A percentile compares a stretch with the other conserved stretches of the same genome.
Evolutionary conservation across 1,140 invertebrate genomes (phyloP).

Genomic region (Danaus melanippus): DNA sequence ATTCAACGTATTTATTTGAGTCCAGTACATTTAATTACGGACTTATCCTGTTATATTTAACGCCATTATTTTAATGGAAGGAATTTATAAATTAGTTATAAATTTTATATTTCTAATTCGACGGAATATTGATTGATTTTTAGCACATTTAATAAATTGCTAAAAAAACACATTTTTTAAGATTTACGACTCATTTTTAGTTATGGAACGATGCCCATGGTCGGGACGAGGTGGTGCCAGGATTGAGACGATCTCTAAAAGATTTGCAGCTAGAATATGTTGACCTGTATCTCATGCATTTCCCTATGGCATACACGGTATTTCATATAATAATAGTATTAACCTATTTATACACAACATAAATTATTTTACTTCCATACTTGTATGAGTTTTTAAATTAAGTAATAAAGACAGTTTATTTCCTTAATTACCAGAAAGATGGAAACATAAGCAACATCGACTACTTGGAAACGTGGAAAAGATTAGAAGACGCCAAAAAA

Average conservation of each 20-base stretch:
- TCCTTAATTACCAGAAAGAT: constrained; percentile 36
- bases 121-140: too few species aligned
- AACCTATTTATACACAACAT: too few species aligned
- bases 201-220: constrained; percentile 58
- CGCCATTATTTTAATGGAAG: too few species aligned
- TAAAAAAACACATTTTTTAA: constrained; percentile 9
- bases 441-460: constrained; percentile 58
- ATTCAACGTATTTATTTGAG: too few species aligned
- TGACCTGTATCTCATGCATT: constrained; percentile 81
- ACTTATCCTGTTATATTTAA: too few species aligned
- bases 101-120: too few species aligned
- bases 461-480: constrained; percentile 71
- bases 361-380: too few species aligned
- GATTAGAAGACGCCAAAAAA: constrained; percentile 74
- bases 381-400: too few species aligned
- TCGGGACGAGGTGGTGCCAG: constrained; percentile 42
- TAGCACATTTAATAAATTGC: background rate
- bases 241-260: constrained; percentile 67
- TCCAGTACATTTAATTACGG: too few species aligned
- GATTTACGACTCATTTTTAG: constrained; percentile 23
- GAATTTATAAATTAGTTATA: too few species aligned
- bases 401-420: too few species aligned
- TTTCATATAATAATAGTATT: background rate
- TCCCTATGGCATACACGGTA: constrained; percentile 74
- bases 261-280: constrained; percentile 77